Base-by-base conservation (phyloP, 2,888 invertebrate species). In the Hemicrepidius hirtus region DNA sequence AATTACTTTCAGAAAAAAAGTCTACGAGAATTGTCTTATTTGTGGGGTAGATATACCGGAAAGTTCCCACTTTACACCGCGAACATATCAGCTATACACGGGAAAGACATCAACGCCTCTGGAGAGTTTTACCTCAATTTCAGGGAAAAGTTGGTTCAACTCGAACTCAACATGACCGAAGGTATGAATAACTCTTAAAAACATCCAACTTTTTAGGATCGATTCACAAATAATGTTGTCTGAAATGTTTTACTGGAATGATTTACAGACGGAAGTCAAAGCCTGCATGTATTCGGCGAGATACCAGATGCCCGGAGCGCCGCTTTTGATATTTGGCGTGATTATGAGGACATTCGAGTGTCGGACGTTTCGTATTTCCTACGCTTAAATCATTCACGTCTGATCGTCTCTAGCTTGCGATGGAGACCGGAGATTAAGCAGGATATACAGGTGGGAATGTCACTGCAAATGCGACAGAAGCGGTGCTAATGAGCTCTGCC, bases 321-420 rank as follows among this genome's bases (percentile, higher is more conserved):
- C 0, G 89, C 90, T 75, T 90, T 95, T 77, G 91, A 95, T 83
- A 89, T 95, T 10, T 95, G 95, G 94, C 89, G 95, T 41, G 92
- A 94, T 79, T 95, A 93, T 81, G 94, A 95, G 76, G 94, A 95
- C 84, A 91, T 94, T 78, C 89, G 90, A 1, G 91, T 95, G 46
- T 91, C 93, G 2, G 96, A 96, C 85, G 86, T 95, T 20, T 90
- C 92, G 3, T 95, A 94, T 20, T 95, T 93, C 84, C 87, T 95
- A 53, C 91, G 93, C 24, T 89, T 96, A 77, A 96, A 96, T 86
- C 95, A 96, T 83, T 96, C 96, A 0, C 89, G 95, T 40, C 87
- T 96, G 0, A 88, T 96, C 12, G 94, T 94, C 0, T 94, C 95
- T 72, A 91, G 91, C n/a, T 87, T 95, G 20, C 88, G 90, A 71